Conservation (phyloP, 2,888 invertebrate species). For the Conchocele bisecta region DNA sequence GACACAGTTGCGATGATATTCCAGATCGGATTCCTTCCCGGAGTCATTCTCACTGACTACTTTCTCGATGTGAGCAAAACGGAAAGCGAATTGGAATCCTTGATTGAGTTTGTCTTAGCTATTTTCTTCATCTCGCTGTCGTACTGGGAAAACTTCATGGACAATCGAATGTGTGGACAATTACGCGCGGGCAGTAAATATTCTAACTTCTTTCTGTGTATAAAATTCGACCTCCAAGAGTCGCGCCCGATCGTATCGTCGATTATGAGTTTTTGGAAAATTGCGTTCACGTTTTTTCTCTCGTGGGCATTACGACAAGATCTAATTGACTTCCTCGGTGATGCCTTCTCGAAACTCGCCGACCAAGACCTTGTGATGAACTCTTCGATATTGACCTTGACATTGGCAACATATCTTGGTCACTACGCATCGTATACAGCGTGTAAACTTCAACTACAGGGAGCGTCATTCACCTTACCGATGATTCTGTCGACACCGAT, state of each 20-base stretch:
- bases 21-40: constrained; percentile 64
- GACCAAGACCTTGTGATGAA: constrained; percentile 24
- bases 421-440: constrained; percentile 84
- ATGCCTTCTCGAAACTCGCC: constrained; percentile 26
- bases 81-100: constrained; percentile 11
- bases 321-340: not conserved
- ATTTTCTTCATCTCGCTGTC: constrained; percentile 68
- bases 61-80: constrained; percentile 24
- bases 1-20: constrained; percentile 50
- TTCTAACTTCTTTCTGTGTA: constrained; percentile 38
- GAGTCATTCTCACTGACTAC: constrained; percentile 49
- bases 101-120: constrained; percentile 50
- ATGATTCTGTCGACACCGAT: constrained; percentile 81
- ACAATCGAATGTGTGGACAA: constrained; percentile 63
- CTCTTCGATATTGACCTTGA: constrained; percentile 50
- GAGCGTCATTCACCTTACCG: constrained; percentile 82
- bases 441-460: constrained; percentile 84
- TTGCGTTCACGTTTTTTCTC: constrained; percentile 39
- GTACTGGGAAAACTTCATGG: constrained; percentile 76
- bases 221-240: constrained; percentile 64
- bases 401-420: constrained; percentile 58
- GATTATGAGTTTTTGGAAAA: constrained; percentile 55
- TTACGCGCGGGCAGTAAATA: constrained; percentile 24
- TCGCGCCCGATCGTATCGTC: constrained; percentile 49
- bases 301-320: constrained; percentile 16